Evolutionary conservation across 2,797 vertebrate species (phyloP), one percentile per base, ranked within the genome.

Genomic region (Tapirus indicus): DNA sequence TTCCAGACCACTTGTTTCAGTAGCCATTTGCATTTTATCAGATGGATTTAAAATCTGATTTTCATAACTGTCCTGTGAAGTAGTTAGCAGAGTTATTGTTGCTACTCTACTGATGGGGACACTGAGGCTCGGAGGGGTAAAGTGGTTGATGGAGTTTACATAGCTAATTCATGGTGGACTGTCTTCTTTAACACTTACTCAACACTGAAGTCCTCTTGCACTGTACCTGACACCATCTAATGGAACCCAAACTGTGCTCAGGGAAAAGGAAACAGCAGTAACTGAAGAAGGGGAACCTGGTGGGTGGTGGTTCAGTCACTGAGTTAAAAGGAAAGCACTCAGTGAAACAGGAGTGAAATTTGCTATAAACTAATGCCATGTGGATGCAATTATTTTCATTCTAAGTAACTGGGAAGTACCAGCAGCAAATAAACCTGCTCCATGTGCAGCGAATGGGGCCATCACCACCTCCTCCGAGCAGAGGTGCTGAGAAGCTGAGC

Each of bases 381-480:
- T 44, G 88, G 54, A 66, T 29, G 62, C 44, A 38, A 13, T 64
- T 62, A 9, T 71, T 69, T 79, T 27, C 38, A 41, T 77, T 84
- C 54, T 1, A n/a, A 44, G 92, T 32, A 71, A 11, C 62, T 23
- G 25, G 27, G 35, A 60, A 74, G 64, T 58, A 58, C 64, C 71
- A 78, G 80, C 58, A 68, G 85, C 56, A 74, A 58, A n/a, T 79
- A 52, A 38, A 27, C 41, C 60, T 79, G 20, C 54, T 27, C 29
- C 4, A 1, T 25, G 9, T 12, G 58, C 90, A 32, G 74, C 2
- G 1, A 29, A 6, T 1, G 0, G 3, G 27, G 47, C 83, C 29
- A 0, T 18, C 64, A 10, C 23, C 29, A 29, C 29, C n/a, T 29
- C 21, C 82, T n/a, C 5, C 5, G 29, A 9, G 69, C 35, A 11